A percentile compares a stretch with the other conserved stretches of the same genome.
Conservation (phyloP, 1,140 invertebrate species). For the Lucilia sericata region DNA sequence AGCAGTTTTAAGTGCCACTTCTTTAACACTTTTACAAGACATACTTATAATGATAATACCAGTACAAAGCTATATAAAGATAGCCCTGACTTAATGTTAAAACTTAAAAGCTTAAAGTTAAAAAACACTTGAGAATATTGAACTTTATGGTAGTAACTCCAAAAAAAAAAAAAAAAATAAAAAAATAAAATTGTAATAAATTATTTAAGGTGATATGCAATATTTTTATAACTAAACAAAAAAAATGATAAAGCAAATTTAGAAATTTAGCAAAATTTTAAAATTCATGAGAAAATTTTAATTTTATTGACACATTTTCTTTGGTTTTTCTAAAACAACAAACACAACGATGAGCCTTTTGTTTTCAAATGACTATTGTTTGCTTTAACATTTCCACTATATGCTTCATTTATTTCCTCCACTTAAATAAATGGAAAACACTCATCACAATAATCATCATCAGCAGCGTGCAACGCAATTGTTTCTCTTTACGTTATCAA, state of each 20-base stretch:
- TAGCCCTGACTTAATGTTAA: not conserved
- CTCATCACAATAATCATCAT: not conserved
- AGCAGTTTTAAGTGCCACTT: conserved; percentile 33
- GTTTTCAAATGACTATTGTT: too few species aligned
- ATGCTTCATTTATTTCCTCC: conserved; percentile 6
- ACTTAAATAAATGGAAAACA: not conserved
- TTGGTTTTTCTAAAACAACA: not conserved
- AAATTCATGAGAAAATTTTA: not conserved
- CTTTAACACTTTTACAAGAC: conserved; percentile 37
- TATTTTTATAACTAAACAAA: not conserved
- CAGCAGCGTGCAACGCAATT: not conserved
- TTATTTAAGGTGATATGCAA: conserved; percentile 32
- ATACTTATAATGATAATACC: conserved; percentile 29
- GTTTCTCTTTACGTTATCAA: conserved; percentile 4
- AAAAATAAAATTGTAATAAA: too few species aligned
- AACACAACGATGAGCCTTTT: not conserved
- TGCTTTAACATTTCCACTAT: not conserved
- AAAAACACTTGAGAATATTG: not conserved
- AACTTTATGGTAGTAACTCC: too few species aligned
- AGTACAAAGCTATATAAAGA: not conserved
- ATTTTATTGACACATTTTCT: conserved; percentile 10
- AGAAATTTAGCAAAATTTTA: not conserved
- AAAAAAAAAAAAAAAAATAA: too few species aligned
- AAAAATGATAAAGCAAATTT: conserved; percentile 1
- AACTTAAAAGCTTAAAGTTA: not conserved